Evolutionary conservation across 2,113 vertebrate species (phyloP).

Genomic region (Pithys albifrons): DNA sequence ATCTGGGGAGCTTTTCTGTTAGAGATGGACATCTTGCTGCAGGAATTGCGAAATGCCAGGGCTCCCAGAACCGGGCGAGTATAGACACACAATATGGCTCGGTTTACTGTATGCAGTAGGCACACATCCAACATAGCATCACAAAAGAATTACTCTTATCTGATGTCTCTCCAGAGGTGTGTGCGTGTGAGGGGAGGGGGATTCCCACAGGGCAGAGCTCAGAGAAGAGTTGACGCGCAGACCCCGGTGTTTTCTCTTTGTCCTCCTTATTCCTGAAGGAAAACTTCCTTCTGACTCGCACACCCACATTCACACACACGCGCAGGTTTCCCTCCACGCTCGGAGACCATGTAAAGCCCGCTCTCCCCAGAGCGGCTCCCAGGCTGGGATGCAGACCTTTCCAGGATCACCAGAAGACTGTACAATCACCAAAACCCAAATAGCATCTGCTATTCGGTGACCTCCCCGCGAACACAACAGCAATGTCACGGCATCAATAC

Average conservation of each 20-base stretch:
- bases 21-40: constrained; percentile 42
- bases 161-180: constrained; percentile 45
- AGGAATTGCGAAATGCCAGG: constrained; percentile 44
- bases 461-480: neutral
- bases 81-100: constrained; percentile 66
- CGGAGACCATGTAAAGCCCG: neutral
- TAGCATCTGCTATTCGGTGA: neutral
- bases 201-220: constrained; percentile 52
- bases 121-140: constrained; percentile 61
- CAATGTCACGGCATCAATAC: neutral
- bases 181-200: neutral
- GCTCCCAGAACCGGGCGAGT: constrained; percentile 51
- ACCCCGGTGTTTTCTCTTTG: constrained; percentile 46
- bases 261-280: constrained; percentile 24
- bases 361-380: neutral
- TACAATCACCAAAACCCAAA: neutral
- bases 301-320: neutral
- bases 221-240: constrained; percentile 7
- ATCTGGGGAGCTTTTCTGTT: neutral
- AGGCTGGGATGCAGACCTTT: neutral
- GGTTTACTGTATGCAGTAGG: constrained; percentile 34
- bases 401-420: neutral
- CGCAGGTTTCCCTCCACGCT: neutral
- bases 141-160: constrained; percentile 55
- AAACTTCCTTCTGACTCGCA: constrained; percentile 20